Evolutionary conservation across 2,888 invertebrate species (phyloP).

Genomic region (Andricus quercusramuli): DNA sequence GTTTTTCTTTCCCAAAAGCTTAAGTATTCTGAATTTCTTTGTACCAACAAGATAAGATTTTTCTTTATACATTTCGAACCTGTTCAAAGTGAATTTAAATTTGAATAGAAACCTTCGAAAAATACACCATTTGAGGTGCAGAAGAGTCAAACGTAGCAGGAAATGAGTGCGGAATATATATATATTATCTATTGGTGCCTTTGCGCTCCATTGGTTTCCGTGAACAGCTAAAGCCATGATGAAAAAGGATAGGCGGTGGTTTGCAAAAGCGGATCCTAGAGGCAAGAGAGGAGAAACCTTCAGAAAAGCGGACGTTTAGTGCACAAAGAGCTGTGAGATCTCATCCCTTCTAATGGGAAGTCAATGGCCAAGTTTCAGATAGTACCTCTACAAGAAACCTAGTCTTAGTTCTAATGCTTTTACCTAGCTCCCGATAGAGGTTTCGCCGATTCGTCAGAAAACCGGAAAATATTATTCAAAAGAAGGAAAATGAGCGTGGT

Average conservation of each 20-base stretch:
- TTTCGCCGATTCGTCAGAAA: constrained; percentile 12
- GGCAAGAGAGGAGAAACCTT: constrained; percentile 19
- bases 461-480: neutral
- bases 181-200: constrained; percentile 40
- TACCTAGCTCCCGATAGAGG: neutral
- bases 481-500: no score
- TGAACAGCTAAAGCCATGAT: constrained; percentile 43
- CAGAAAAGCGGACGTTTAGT: constrained; percentile 23
- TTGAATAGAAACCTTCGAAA: neutral
- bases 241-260: constrained; percentile 28
- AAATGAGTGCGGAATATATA: constrained; percentile 48
- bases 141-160: constrained; percentile 31
- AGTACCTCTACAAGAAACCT: constrained; percentile 19
- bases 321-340: constrained; percentile 7
- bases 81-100: neutral
- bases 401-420: neutral
- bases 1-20: no score
- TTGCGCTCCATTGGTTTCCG: constrained; percentile 48
- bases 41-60: neutral
- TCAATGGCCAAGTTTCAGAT: constrained; percentile 36
- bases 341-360: constrained; percentile 35
- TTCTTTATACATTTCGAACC: neutral
- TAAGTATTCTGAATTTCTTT: neutral
- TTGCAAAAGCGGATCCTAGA: constrained; percentile 19
- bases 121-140: neutral